A percentile compares a stretch with the other conserved stretches of the same genome.
These are phyloP conservation scores for Sebastes matsubarae DNA, from an alignment of 2,797 vertebrate genomes.

Conservation along the genomic window DNA sequence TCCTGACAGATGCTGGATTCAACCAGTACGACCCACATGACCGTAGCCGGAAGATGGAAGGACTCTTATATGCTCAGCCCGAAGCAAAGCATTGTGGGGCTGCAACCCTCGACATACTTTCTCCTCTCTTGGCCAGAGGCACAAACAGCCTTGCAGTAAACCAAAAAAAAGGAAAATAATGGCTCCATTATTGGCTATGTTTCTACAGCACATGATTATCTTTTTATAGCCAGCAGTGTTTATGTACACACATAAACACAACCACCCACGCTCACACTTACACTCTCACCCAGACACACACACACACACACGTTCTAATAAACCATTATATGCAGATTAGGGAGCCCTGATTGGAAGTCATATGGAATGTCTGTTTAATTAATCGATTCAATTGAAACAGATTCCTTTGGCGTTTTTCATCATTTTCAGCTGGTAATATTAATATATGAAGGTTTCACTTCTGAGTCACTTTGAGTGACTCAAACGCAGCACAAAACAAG, in stretches of 20 bases:
- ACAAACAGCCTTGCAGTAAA: constrained; percentile 17
- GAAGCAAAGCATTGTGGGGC: constrained; percentile 31
- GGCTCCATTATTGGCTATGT: constrained; percentile 43
- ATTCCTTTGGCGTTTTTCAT: constrained; percentile 5
- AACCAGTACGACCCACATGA: constrained; percentile 2
- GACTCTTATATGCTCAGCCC: background rate
- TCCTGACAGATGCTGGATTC: constrained; percentile 26
- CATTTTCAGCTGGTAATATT: background rate
- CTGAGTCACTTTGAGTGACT: constrained; percentile 4
- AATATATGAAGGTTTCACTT: background rate
- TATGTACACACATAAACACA: constrained; percentile 32
- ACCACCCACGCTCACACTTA: constrained; percentile 10
- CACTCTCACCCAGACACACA: constrained; percentile 1
- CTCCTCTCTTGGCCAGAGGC: constrained; percentile 12
- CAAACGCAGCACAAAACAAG: constrained; percentile 1
- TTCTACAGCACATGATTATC: constrained; percentile 50
- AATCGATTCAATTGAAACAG: constrained; percentile 19
- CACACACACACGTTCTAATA: background rate
- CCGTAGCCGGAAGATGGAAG: background rate
- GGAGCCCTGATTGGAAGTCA: constrained; percentile 3
- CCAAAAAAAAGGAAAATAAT: constrained; percentile 9
- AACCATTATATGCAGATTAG: constrained; percentile 29
- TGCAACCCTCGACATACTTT: constrained; percentile 16
- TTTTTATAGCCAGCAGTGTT: constrained; percentile 55
- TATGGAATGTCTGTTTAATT: background rate